phyloP scores from a whole-genome alignment of 2,113 vertebrate genomes.

The Manacus vitellinus region DNA sequence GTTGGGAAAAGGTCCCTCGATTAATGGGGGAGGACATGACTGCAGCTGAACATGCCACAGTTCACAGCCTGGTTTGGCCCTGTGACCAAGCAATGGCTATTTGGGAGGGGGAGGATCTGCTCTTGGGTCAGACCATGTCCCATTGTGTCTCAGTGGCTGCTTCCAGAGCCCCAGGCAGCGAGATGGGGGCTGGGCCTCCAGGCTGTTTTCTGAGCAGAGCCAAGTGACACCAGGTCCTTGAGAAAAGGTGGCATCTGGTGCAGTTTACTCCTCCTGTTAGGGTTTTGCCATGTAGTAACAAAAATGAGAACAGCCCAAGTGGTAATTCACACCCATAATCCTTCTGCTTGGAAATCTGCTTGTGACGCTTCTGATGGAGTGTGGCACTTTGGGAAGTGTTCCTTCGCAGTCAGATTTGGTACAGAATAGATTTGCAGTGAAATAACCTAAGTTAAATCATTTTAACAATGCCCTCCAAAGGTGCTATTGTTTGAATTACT shows the following conservation, averaged over 20 bases:
- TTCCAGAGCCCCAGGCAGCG: neutral
- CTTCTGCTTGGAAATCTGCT: neutral
- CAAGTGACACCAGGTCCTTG: neutral
- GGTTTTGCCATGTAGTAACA: neutral
- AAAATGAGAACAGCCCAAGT: neutral
- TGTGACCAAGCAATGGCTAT: neutral
- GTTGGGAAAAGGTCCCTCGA: accelerated
- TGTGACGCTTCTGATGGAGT: neutral
- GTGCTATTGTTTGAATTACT: neutral
- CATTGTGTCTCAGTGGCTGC: accelerated
- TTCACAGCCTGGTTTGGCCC: neutral
- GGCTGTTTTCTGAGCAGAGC: neutral
- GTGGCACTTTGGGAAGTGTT: neutral
- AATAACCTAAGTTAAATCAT: neutral
- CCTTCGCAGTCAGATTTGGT: neutral
- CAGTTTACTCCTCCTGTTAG: neutral
- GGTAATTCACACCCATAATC: accelerated
- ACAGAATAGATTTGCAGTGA: neutral
- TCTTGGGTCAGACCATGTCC: neutral
- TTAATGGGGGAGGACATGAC: neutral
- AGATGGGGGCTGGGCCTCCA: accelerated
- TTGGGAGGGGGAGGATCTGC: neutral
- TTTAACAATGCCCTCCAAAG: neutral
- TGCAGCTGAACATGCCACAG: neutral
- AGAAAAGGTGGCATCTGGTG: neutral